Conservation (phyloP, 2,888 invertebrate genomes). For the Onchidella celtica region DNA sequence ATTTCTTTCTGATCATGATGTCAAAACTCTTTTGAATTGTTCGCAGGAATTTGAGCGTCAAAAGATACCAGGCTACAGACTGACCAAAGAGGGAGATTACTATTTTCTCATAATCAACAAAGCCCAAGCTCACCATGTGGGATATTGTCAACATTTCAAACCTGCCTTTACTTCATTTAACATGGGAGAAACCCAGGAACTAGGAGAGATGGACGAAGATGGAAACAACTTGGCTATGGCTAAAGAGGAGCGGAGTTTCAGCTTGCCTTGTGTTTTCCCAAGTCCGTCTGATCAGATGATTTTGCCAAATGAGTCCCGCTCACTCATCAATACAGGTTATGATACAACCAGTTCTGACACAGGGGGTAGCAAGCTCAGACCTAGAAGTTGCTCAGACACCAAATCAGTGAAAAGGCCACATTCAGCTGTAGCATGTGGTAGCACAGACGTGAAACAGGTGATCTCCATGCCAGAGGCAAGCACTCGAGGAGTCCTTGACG, state of each 20-base stretch:
- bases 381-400: conserved; percentile 55
- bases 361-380: conserved; percentile 41
- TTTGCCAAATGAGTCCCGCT: neutral
- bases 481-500: neutral
- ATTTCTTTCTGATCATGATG: no score
- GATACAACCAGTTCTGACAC: conserved; percentile 20
- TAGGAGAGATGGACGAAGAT: conserved; percentile 22
- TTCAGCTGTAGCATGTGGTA: neutral
- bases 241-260: conserved; percentile 56
- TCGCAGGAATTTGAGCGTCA: conserved; percentile 78
- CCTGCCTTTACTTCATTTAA: conserved; percentile 58
- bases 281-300: neutral
- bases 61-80: conserved; percentile 83
- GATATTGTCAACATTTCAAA: conserved; percentile 64
- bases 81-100: conserved; percentile 83
- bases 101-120: conserved; percentile 83
- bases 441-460: conserved; percentile 7
- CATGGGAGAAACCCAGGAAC: neutral
- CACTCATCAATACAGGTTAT: conserved; percentile 1
- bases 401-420: conserved; percentile 42
- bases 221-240: conserved; percentile 10
- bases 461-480: conserved; percentile 25
- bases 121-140: conserved; percentile 56
- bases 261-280: conserved; percentile 54
- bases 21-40: neutral